phyloP scores from a whole-genome alignment of 1,140 invertebrate species.

The Scaptomyza montana region DNA sequence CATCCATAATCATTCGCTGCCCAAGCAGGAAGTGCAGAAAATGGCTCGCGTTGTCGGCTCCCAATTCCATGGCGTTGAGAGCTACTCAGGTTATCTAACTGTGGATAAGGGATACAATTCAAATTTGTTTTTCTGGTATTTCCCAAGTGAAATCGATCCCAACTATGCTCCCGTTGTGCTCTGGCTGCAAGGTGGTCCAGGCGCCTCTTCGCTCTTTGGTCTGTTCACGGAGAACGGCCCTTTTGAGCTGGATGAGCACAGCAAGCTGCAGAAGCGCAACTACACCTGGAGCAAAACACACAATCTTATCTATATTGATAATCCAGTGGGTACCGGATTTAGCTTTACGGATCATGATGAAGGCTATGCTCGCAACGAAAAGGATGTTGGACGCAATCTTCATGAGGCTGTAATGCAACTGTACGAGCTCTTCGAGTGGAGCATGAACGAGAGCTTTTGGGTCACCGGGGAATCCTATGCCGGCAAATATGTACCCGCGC shows the following conservation, averaged over 20 bases:
- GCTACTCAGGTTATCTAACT: constrained; percentile 87
- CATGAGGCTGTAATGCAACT: constrained; percentile 89
- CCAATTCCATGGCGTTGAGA: constrained; percentile 71
- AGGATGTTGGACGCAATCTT: constrained; percentile 88
- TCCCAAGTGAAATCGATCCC: constrained; percentile 87
- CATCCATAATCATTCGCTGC: constrained; percentile 53
- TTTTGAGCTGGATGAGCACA: constrained; percentile 86
- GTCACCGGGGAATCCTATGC: constrained; percentile 95
- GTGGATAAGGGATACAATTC: constrained; percentile 91
- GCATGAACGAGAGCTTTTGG: constrained; percentile 88
- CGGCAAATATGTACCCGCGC: constrained; percentile 92
- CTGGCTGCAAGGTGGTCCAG: constrained; percentile 94
- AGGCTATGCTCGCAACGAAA: constrained; percentile 88
- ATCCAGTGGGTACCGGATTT: constrained; percentile 93
- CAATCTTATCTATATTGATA: constrained; percentile 93
- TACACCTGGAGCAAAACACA: constrained; percentile 90
- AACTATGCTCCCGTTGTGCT: constrained; percentile 89
- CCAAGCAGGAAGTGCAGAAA: constrained; percentile 48
- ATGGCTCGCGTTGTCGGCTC: constrained; percentile 55
- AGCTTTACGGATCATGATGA: constrained; percentile 88
- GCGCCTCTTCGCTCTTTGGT: constrained; percentile 91
- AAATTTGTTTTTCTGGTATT: constrained; percentile 96
- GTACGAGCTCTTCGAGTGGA: constrained; percentile 89
- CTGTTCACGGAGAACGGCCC: constrained; percentile 94
- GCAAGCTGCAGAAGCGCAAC: constrained; percentile 85